phyloP scores from a whole-genome alignment of 2,113 vertebrate species.

The Psilopogon haemacephalus region DNA sequence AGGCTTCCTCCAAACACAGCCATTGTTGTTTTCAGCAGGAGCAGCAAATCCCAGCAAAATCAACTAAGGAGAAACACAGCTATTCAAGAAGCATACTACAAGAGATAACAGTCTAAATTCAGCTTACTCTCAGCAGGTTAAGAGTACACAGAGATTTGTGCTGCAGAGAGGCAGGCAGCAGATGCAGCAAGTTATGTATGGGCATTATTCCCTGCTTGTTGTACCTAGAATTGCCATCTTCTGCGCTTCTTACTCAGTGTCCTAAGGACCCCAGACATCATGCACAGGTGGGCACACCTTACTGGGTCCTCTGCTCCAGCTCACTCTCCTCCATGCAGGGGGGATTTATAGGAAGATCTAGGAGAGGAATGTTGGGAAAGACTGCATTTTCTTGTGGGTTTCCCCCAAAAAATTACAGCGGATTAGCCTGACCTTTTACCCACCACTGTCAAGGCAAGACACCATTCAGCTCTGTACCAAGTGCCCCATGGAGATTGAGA shows the following conservation, averaged over 20 bases:
- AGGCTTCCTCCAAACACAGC: background rate
- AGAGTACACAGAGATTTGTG: background rate
- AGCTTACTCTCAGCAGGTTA: background rate
- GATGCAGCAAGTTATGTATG: accelerated
- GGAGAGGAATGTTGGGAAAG: background rate
- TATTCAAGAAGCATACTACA: background rate
- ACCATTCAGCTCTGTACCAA: background rate
- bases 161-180: background rate
- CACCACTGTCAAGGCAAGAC: background rate
- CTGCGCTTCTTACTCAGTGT: background rate
- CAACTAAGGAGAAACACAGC: background rate
- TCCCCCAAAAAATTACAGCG: background rate
- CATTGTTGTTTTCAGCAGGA: background rate
- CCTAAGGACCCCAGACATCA: background rate
- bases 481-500: accelerated
- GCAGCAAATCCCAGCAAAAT: background rate
- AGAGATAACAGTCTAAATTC: background rate
- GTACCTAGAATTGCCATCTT: background rate
- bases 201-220: background rate
- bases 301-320: accelerated
- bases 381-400: background rate
- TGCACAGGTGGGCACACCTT: background rate
- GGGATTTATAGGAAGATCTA: background rate
- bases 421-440: background rate
- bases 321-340: background rate